Evolutionary conservation across 2,797 vertebrate genomes (phyloP).

Genomic region (Myiothlypis chrysogaster): DNA sequence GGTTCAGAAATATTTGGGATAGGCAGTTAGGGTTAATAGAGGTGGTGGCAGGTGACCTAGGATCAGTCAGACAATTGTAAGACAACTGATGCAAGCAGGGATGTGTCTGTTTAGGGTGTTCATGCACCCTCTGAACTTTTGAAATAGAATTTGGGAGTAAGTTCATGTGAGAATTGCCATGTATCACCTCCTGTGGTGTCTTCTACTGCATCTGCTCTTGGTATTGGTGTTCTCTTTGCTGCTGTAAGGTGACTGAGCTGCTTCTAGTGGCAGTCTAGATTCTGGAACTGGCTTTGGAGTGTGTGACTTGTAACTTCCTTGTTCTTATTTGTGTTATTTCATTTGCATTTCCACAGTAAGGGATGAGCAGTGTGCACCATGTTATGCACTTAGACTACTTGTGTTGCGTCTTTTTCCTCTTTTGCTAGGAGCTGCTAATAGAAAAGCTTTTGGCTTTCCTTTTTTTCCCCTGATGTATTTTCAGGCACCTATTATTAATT

Average conservation of each 20-base stretch:
- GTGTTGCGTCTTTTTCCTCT: not conserved
- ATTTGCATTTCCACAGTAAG: not conserved
- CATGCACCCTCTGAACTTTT: not conserved
- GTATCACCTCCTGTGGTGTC: rapidly evolving
- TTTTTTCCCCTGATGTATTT: not conserved
- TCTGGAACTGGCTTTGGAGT: not conserved
- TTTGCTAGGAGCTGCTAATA: not conserved
- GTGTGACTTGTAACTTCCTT: not conserved
- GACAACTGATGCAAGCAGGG: not conserved
- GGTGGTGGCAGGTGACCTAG: not conserved
- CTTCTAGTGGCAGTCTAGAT: not conserved
- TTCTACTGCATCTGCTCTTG: not conserved
- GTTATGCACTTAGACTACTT: not conserved
- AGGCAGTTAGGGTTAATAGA: not conserved
- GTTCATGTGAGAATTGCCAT: not conserved
- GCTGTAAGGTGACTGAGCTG: not conserved
- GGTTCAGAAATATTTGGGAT: not conserved
- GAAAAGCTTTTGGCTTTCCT: not conserved
- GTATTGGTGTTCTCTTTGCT: not conserved
- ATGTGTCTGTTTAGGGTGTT: not conserved
- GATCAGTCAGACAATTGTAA: not conserved
- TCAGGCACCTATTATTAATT: not conserved
- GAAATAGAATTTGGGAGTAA: not conserved
- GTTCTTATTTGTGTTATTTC: not conserved
- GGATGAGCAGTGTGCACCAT: rapidly evolving